These are phyloP conservation scores for Rhimphoctona megacephalus DNA, from an alignment of 2,888 invertebrate species.

Conservation along the genomic window DNA sequence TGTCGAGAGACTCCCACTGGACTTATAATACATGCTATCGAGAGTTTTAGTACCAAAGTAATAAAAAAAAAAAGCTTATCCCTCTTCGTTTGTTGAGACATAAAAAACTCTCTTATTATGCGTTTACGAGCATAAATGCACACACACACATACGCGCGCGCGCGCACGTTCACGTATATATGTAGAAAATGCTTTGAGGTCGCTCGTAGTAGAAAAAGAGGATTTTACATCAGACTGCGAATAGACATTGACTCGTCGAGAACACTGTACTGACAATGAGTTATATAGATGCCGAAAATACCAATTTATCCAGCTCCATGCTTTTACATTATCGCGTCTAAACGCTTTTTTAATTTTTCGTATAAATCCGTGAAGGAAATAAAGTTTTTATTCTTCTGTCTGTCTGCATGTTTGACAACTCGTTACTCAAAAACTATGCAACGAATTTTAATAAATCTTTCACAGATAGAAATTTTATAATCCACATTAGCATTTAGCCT, in stretches of 20 bases:
- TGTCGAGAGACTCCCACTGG: constrained; percentile 6
- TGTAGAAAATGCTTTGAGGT: background rate
- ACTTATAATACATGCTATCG: constrained; percentile 38
- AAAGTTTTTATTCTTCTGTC: background rate
- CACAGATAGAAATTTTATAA: background rate
- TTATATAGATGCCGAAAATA: constrained; percentile 1
- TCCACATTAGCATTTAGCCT: background rate
- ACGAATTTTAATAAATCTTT: background rate
- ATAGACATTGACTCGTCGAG: constrained; percentile 48
- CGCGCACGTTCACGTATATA: no score
- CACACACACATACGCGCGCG: background rate
- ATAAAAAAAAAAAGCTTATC: constrained; percentile 26
- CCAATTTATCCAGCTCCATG: background rate
- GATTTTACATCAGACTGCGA: constrained; percentile 28
- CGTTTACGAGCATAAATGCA: constrained; percentile 44
- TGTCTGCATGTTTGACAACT: background rate
- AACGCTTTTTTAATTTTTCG: background rate
- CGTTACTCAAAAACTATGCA: background rate
- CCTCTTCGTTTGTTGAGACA: constrained; percentile 40
- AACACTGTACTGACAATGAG: constrained; percentile 5
- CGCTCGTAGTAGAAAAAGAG: constrained; percentile 30
- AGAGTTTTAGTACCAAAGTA: constrained; percentile 26
- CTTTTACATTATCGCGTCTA: constrained; percentile 28
- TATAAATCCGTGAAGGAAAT: background rate
- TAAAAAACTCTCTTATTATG: constrained; percentile 46